phyloP scores from a whole-genome alignment of 1,140 invertebrate species.

The Gerris buenoi region DNA sequence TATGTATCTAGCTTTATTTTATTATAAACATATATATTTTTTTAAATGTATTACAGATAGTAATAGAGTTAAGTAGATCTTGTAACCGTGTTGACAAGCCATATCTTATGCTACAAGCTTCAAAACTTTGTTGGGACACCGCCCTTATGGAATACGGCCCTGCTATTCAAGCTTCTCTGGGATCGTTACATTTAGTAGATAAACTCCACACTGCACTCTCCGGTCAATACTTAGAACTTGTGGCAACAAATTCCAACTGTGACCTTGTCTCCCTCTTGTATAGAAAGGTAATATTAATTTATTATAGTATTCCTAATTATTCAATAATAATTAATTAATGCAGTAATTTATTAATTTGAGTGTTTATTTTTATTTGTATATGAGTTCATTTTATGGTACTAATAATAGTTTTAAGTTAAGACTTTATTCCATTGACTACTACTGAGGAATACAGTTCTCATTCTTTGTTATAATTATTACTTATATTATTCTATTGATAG shows the following conservation, averaged over 20 bases:
- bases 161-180: slow-evolving; percentile 55
- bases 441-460: no score
- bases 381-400: no score
- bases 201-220: slow-evolving; percentile 57
- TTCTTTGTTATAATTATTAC: no score
- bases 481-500: no score
- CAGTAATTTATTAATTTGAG: no score
- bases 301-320: no score
- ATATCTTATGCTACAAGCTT: slow-evolving; percentile 57
- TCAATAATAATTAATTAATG: no score
- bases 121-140: slow-evolving; percentile 51
- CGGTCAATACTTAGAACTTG: slow-evolving; percentile 58
- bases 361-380: no score
- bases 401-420: no score
- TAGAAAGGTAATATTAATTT: slow-evolving; percentile 59
- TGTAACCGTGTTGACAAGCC: slow-evolving; percentile 49
- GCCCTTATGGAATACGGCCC: slow-evolving; percentile 66
- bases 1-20: no score
- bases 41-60: slow-evolving; percentile 30
- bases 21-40: no score
- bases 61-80: slow-evolving; percentile 40
- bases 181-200: slow-evolving; percentile 56
- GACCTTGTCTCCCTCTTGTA: slow-evolving; percentile 59
- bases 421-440: no score
- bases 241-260: slow-evolving; percentile 41